These are phyloP conservation scores for Camponotus vicinus DNA, from an alignment of 1,140 invertebrate genomes.

Conservation along the genomic window DNA sequence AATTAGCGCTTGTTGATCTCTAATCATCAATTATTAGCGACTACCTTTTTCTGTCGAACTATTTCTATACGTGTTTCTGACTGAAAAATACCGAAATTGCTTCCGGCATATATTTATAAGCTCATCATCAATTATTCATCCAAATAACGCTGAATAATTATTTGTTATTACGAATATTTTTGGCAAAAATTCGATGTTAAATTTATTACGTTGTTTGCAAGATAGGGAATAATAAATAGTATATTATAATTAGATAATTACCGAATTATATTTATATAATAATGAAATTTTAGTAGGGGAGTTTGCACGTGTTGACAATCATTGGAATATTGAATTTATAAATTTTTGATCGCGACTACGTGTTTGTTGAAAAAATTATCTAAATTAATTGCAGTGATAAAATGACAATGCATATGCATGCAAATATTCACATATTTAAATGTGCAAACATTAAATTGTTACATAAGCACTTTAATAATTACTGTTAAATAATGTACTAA, in stretches of 20 bases:
- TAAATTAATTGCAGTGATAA: neutral
- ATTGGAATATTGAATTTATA: neutral
- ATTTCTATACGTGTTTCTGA: neutral
- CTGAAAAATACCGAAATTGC: neutral
- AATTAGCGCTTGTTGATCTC: neutral
- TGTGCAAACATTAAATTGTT: neutral
- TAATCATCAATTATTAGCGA: slow-evolving; percentile 1
- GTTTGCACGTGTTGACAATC: neutral
- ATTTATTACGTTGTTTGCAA: slow-evolving; percentile 32
- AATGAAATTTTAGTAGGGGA: slow-evolving; percentile 27
- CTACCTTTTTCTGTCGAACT: neutral
- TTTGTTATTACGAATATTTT: neutral
- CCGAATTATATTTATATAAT: slow-evolving; percentile 18
- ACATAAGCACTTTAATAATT: neutral
- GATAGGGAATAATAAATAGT: slow-evolving; percentile 22
- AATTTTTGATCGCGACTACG: neutral
- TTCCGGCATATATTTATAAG: neutral
- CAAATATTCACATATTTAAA: slow-evolving; percentile 16
- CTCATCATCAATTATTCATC: slow-evolving; percentile 8
- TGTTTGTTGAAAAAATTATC: slow-evolving; percentile 6
- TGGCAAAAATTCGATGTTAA: neutral
- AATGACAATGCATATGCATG: neutral
- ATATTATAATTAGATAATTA: neutral
- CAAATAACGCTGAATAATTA: slow-evolving; percentile 7
- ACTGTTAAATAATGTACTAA: neutral